Conservation (phyloP, 1,140 invertebrate species). For the Drosophila bocqueti region DNA sequence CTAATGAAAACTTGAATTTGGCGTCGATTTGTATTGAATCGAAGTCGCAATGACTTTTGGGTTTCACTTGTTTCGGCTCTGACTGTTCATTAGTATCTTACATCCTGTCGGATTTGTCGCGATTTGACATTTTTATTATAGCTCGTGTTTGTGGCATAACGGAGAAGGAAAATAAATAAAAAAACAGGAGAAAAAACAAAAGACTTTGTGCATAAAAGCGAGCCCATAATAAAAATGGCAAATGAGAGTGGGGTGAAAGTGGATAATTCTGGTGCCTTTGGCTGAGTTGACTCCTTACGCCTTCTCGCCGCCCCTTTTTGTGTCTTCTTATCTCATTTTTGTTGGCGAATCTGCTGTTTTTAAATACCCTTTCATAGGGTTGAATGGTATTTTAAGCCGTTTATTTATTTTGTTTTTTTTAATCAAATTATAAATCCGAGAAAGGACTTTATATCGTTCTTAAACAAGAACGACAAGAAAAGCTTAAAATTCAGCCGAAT, state of each 20-base stretch:
- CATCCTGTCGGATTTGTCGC: slow-evolving; percentile 70
- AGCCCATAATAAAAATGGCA: slow-evolving; percentile 35
- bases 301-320: not conserved
- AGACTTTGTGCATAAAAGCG: slow-evolving; percentile 11
- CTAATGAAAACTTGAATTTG: slow-evolving; percentile 31
- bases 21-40: slow-evolving; percentile 24
- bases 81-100: slow-evolving; percentile 73
- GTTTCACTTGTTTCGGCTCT: slow-evolving; percentile 5
- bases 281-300: slow-evolving; percentile 10
- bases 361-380: not conserved
- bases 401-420: not conserved
- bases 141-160: slow-evolving; percentile 29
- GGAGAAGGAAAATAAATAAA: slow-evolving; percentile 3
- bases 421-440: not conserved
- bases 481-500: not conserved
- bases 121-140: slow-evolving; percentile 73
- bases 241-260: slow-evolving; percentile 16
- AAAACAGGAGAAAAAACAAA: slow-evolving; percentile 10
- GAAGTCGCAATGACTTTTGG: slow-evolving; percentile 30
- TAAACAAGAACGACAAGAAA: not conserved
- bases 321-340: slow-evolving; percentile 23
- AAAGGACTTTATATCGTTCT: too few species aligned
- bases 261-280: slow-evolving; percentile 3
- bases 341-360: not conserved
- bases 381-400: not conserved